A percentile compares a stretch with the other conserved stretches of the same genome.
Evolutionary conservation across 2,113 vertebrate species (phyloP).

Genomic region (Colistium nudipinnis): DNA sequence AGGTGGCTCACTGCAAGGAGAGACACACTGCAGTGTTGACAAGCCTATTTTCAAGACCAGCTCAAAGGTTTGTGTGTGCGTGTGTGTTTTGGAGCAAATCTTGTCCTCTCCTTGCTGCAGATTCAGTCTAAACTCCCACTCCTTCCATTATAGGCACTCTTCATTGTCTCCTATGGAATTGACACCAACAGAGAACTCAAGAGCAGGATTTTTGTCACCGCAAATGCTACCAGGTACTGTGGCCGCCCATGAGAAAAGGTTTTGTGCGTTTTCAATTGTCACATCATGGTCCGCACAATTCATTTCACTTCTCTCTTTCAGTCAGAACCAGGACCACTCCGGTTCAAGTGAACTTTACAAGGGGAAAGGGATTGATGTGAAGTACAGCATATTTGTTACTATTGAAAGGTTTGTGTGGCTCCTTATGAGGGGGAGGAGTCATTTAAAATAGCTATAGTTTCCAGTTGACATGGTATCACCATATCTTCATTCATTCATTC

Average conservation of each 20-base stretch:
- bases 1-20: slow-evolving; percentile 12
- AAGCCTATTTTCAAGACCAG: slow-evolving; percentile 83
- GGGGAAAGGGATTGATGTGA: slow-evolving; percentile 65
- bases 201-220: slow-evolving; percentile 56
- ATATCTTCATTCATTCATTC: too few species aligned
- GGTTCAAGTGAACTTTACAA: slow-evolving; percentile 18
- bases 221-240: slow-evolving; percentile 74
- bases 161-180: slow-evolving; percentile 75
- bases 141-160: slow-evolving; percentile 64
- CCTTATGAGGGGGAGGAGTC: background rate
- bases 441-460: background rate
- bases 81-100: background rate
- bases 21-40: slow-evolving; percentile 78
- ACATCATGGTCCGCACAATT: background rate
- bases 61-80: slow-evolving; percentile 62
- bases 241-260: background rate
- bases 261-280: background rate
- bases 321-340: slow-evolving; percentile 70
- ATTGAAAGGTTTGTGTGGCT: slow-evolving; percentile 72
- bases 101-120: background rate
- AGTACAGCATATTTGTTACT: slow-evolving; percentile 77
- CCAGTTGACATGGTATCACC: background rate
- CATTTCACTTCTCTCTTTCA: slow-evolving; percentile 39
- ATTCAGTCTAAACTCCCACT: background rate
- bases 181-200: slow-evolving; percentile 53